A percentile compares a stretch with the other conserved stretches of the same genome.
phyloP scores from a whole-genome alignment of 2,113 vertebrate genomes.

The Takifugu flavidus region DNA sequence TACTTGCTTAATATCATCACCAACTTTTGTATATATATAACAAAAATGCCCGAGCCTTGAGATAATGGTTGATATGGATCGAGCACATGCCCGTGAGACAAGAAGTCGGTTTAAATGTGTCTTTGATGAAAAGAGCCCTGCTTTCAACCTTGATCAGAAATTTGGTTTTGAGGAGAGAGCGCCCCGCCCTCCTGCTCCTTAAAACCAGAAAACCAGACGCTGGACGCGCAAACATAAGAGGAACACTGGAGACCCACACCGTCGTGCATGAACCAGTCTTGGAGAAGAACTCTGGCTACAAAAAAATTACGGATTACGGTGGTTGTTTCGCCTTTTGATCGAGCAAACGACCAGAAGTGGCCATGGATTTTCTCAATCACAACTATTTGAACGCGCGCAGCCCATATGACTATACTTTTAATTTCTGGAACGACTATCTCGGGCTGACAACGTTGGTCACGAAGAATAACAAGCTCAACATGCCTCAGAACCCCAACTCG shows the following conservation, averaged over 20 bases:
- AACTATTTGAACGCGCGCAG: slow-evolving; percentile 77
- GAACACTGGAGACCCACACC: slow-evolving; percentile 59
- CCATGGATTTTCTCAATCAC: slow-evolving; percentile 82
- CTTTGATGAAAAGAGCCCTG: slow-evolving; percentile 30
- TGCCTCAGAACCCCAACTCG: slow-evolving; percentile 76
- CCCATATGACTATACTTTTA: slow-evolving; percentile 82
- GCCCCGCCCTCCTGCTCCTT: slow-evolving; percentile 74
- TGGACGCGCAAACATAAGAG: slow-evolving; percentile 65
- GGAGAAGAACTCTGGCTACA: slow-evolving; percentile 50
- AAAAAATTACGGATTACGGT: slow-evolving; percentile 65
- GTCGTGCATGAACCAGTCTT: slow-evolving; percentile 44
- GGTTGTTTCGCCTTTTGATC: slow-evolving; percentile 36
- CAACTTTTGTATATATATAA: slow-evolving; percentile 12
- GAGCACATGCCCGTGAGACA: not conserved
- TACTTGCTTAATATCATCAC: slow-evolving; percentile 29
- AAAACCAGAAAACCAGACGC: slow-evolving; percentile 70
- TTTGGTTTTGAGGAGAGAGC: slow-evolving; percentile 61
- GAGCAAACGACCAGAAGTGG: slow-evolving; percentile 39
- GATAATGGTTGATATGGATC: slow-evolving; percentile 26
- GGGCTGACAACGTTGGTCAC: slow-evolving; percentile 78
- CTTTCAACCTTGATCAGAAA: slow-evolving; percentile 60
- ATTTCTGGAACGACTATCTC: slow-evolving; percentile 85
- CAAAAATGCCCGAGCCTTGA: slow-evolving; percentile 9
- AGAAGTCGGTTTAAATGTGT: slow-evolving; percentile 18
- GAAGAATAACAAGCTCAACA: slow-evolving; percentile 71